Evolutionary conservation across 2,113 vertebrate species (phyloP), one percentile per base, ranked within the genome.

Genomic region (Panthera uncia): DNA sequence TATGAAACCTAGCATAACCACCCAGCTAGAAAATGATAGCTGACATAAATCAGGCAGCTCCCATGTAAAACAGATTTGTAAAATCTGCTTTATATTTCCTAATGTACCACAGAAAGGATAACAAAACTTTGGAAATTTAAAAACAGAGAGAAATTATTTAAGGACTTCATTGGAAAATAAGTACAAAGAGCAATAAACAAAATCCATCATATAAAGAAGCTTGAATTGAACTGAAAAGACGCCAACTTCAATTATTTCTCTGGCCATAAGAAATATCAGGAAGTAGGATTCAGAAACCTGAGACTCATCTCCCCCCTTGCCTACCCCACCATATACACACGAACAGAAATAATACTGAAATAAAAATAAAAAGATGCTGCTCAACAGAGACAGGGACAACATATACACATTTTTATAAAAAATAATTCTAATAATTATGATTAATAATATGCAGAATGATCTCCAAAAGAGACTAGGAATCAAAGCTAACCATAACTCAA

Each of bases 21-120:
- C 95, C 93, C 88, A 91, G 74, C 65, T 90, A 91, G 88, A 93
- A 82, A 91, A 93, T 63, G 41, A 76, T 25, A 88, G 92, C 68
- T 87, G 41, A n/a, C 82, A 92, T 88, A 85, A 96, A 84, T 94
- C 84, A 81, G 45, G 8, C 63, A 88, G 45, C 41, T 74, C 55
- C 79, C 27, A 86, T 57, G 45, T 82, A 95, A 89, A 86, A 94
- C 71, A 93, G 68, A 78, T 91, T 65, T 95, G 91, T 55, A 1
- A 71, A 95, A 82, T 96, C 68, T 97, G 57, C 6, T 93, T 91
- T 96, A 29, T 38, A 52, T 73, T 85, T 25, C 69, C 50, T 52
- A 76, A 81, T 52, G 4, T 11, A 45, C 79, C 3, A 45, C 25
- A 71, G 33, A 93, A 25, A 97, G 50, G 31, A 33, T 48, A 68